phyloP scores from a whole-genome alignment of 2,113 vertebrate genomes.

The Salminus brasiliensis region DNA sequence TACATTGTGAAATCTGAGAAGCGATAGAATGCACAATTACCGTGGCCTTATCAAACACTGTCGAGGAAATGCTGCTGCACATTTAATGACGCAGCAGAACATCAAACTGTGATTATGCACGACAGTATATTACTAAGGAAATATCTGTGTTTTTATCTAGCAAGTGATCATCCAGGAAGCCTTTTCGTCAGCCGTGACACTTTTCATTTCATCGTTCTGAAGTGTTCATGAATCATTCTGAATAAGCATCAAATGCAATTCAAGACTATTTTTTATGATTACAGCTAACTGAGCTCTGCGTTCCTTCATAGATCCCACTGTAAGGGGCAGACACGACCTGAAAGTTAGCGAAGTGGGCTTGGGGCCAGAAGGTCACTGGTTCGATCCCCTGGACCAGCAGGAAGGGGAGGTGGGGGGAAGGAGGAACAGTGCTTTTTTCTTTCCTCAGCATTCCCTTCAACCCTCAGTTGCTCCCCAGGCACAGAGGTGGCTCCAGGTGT shows the following conservation, averaged over 20 bases:
- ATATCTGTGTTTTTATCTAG: neutral
- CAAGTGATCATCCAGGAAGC: neutral
- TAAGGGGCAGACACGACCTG: neutral
- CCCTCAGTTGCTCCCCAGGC: too few relatives aligned
- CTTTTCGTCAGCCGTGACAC: neutral
- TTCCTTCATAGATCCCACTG: neutral
- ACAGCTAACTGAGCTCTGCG: neutral
- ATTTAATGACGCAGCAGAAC: constrained; percentile 18
- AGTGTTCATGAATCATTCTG: too few relatives aligned
- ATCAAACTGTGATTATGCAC: neutral
- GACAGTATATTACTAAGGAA: constrained; percentile 14
- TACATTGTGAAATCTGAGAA: constrained; percentile 10
- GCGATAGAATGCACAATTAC: constrained; percentile 14
- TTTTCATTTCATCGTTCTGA: neutral
- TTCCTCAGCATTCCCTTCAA: too few relatives aligned
- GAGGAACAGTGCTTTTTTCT: too few relatives aligned
- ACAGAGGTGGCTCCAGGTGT: too few relatives aligned
- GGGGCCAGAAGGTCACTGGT: too few relatives aligned
- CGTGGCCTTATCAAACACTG: constrained; percentile 4
- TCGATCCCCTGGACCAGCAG: too few relatives aligned
- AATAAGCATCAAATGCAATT: neutral
- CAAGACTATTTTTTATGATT: neutral
- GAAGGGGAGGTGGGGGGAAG: too few relatives aligned
- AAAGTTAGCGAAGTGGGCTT: too few relatives aligned
- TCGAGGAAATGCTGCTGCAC: neutral